Conservation (phyloP, 2,888 invertebrate species). For the Rhyacophila evoluta region DNA sequence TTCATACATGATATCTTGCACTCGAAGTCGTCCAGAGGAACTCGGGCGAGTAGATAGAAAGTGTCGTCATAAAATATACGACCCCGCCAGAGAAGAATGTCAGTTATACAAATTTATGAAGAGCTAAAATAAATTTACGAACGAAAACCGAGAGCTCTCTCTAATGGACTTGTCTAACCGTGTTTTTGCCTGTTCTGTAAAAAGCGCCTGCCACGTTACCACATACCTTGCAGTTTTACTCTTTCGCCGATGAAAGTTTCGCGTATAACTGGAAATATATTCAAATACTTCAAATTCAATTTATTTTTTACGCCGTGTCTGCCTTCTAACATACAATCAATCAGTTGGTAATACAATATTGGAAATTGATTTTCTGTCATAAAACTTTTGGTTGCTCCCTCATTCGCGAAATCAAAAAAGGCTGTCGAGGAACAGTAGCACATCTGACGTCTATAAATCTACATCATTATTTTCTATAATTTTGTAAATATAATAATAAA, state of each 20-base stretch:
- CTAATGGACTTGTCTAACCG: conserved; percentile 41
- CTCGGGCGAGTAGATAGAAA: conserved; percentile 23
- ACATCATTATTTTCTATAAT: too few relatives aligned
- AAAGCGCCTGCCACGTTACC: background rate
- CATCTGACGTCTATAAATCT: too few relatives aligned
- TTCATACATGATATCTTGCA: background rate
- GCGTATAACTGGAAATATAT: conserved; percentile 7
- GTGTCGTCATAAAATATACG: conserved; percentile 30
- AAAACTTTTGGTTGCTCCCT: background rate
- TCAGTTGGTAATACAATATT: conserved; percentile 19
- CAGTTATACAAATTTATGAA: conserved; percentile 47
- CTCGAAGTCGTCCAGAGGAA: background rate
- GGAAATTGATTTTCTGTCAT: background rate
- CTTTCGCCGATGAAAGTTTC: background rate
- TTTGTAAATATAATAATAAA: too few relatives aligned
- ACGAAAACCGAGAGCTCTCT: conserved; percentile 37
- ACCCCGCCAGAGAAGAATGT: conserved; percentile 27
- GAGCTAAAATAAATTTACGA: conserved; percentile 50
- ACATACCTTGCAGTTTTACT: conserved; percentile 16
- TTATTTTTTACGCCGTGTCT: conserved; percentile 10
- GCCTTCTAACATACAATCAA: background rate
- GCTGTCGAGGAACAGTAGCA: background rate
- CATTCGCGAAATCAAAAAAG: background rate
- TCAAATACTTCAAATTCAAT: conserved; percentile 14
- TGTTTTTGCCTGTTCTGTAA: conserved; percentile 32